phyloP scores from a whole-genome alignment of 2,888 invertebrate genomes.

The Formica aserva region DNA sequence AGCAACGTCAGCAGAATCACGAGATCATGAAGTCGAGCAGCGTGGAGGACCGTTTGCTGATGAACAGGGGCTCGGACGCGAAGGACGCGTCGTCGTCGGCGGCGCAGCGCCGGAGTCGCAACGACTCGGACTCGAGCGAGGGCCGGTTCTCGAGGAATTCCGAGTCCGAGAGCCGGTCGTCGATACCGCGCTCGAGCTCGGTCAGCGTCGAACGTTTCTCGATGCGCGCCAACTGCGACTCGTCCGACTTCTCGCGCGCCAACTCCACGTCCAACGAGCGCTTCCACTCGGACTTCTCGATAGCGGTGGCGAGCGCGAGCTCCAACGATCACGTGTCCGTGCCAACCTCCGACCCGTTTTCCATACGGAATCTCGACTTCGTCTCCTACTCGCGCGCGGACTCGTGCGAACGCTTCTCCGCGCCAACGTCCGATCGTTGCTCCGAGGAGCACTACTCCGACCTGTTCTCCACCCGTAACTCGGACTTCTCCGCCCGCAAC shows the following conservation, averaged over 20 bases:
- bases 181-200: conserved; percentile 83
- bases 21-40: conserved; percentile 83
- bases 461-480: conserved; percentile 83
- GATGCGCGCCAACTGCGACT: conserved; percentile 84
- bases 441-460: conserved; percentile 83
- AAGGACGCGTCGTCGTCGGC: conserved; percentile 46
- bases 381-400: conserved; percentile 80
- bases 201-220: conserved; percentile 84
- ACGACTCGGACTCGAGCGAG: conserved; percentile 82
- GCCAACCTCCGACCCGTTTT: conserved; percentile 83
- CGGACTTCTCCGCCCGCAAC: conserved; percentile 83
- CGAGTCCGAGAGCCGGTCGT: conserved; percentile 82
- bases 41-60: conserved; percentile 81
- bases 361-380: conserved; percentile 82
- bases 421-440: conserved; percentile 80
- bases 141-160: conserved; percentile 82
- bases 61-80: conserved; percentile 73
- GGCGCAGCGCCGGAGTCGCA: conserved; percentile 66
- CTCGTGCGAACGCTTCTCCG: conserved; percentile 79
- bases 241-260: conserved; percentile 84
- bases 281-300: conserved; percentile 84
- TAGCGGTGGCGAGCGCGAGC: conserved; percentile 84
- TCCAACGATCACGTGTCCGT: conserved; percentile 84
- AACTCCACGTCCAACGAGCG: conserved; percentile 84
- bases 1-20: conserved; percentile 76